Percentiles rank a stretch among this genome's conserved stretches.
These are phyloP conservation scores for Stegana nigrithorax DNA, from an alignment of 2,888 invertebrate species.

Conservation along the genomic window DNA sequence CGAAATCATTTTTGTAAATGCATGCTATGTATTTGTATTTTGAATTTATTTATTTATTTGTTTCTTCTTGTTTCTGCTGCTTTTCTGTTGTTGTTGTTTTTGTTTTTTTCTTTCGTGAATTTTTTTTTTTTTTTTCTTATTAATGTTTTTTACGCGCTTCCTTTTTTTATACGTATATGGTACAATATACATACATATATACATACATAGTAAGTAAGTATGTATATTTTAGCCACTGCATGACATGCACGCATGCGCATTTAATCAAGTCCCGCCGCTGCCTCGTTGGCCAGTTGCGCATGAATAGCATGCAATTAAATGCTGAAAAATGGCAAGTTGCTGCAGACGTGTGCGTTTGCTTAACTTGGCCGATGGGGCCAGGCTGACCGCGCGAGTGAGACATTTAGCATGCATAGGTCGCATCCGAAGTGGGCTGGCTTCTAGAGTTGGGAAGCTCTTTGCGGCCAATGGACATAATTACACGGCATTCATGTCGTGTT, in stretches of 20 bases:
- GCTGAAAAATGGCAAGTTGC: slow-evolving; percentile 1
- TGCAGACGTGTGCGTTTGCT: slow-evolving; percentile 15
- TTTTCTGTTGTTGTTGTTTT: slow-evolving; percentile 4
- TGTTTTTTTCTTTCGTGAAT: slow-evolving; percentile 10
- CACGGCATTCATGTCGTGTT: slow-evolving; percentile 21
- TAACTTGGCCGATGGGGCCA: too few relatives aligned
- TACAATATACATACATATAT: not conserved
- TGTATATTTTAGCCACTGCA: too few relatives aligned
- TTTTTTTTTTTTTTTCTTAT: slow-evolving; percentile 32
- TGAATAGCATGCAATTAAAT: slow-evolving; percentile 3
- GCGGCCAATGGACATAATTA: slow-evolving; percentile 14
- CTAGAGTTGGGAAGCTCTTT: slow-evolving; percentile 5
- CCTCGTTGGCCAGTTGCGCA: not conserved
- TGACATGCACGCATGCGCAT: slow-evolving; percentile 19
- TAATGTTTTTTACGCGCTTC: slow-evolving; percentile 30
- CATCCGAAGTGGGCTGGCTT: not conserved
- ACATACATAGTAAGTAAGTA: too few relatives aligned
- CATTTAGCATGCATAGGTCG: not conserved
- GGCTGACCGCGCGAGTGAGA: not conserved
- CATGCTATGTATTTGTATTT: slow-evolving; percentile 5
- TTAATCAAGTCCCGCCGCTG: slow-evolving; percentile 24
- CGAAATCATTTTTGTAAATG: slow-evolving; percentile 39
- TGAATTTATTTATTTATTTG: slow-evolving; percentile 9
- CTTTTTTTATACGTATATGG: slow-evolving; percentile 25
- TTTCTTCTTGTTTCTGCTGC: too few relatives aligned